These are phyloP conservation scores for Drosophila anomalata DNA, from an alignment of 2,888 invertebrate genomes.

Conservation along the genomic window DNA sequence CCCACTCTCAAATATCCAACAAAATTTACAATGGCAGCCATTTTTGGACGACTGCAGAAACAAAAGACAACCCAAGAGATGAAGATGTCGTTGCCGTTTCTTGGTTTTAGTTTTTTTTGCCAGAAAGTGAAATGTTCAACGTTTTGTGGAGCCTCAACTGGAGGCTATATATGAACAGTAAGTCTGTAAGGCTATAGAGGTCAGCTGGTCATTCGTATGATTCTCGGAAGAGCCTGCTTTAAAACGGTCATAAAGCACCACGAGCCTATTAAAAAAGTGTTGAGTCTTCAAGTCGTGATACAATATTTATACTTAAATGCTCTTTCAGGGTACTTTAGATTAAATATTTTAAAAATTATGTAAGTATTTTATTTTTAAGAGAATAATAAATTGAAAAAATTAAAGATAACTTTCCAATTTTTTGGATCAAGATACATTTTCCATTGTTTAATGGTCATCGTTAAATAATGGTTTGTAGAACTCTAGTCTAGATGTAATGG, in stretches of 20 bases:
- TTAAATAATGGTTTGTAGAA: too few species aligned
- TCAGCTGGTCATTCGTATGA: conserved; percentile 55
- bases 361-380: too few species aligned
- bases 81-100: conserved; percentile 64
- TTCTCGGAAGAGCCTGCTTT: conserved; percentile 60
- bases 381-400: too few species aligned
- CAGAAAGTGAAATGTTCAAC: conserved; percentile 72
- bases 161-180: conserved; percentile 3
- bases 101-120: conserved; percentile 39
- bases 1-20: conserved; percentile 14
- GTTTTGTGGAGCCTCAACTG: conserved; percentile 48
- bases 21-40: conserved; percentile 71
- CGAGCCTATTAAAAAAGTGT: conserved; percentile 29
- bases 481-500: too few species aligned
- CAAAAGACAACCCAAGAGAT: conserved; percentile 53
- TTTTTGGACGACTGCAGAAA: conserved; percentile 63
- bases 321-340: background rate
- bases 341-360: background rate
- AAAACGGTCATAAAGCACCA: conserved; percentile 69
- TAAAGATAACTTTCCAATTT: too few species aligned
- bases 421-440: too few species aligned
- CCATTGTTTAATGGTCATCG: too few species aligned
- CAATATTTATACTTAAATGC: background rate
- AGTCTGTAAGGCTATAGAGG: conserved; percentile 56
- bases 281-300: background rate